A percentile compares a stretch with the other conserved stretches of the same genome.
phyloP scores from a whole-genome alignment of 2,113 vertebrate genomes.

The Panthera leo region DNA sequence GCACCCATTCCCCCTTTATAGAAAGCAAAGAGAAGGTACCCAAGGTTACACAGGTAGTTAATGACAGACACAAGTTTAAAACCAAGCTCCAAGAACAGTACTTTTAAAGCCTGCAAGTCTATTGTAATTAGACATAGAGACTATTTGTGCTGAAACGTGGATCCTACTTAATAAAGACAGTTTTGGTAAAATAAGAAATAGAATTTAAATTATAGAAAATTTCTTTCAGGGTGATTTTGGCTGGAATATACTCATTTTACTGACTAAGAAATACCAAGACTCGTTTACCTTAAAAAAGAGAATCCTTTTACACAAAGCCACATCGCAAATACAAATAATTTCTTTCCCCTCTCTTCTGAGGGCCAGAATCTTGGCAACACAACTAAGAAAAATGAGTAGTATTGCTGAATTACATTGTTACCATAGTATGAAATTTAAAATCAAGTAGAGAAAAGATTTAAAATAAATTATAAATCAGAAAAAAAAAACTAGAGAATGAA shows the following conservation, averaged over 20 bases:
- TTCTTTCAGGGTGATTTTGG: not conserved
- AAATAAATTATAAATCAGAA: not conserved
- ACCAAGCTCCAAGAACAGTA: not conserved
- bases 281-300: not conserved
- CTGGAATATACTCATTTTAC: not conserved
- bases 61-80: not conserved
- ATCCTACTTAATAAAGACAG: not conserved
- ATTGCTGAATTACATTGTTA: not conserved
- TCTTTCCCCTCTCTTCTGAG: not conserved
- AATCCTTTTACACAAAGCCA: not conserved
- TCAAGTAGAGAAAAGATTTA: not conserved
- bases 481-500: not conserved
- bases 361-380: not conserved
- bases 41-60: not conserved
- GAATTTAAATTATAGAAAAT: not conserved
- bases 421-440: not conserved
- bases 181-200: not conserved
- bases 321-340: not conserved
- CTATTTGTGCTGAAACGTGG: not conserved
- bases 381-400: slow-evolving; percentile 2
- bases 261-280: not conserved
- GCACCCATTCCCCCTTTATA: not conserved
- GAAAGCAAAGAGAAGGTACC: not conserved
- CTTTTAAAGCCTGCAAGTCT: not conserved
- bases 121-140: not conserved